A percentile compares a stretch with the other conserved stretches of the same genome.
Conservation (phyloP, 2,888 invertebrate species). For the Proisotoma minuta region DNA sequence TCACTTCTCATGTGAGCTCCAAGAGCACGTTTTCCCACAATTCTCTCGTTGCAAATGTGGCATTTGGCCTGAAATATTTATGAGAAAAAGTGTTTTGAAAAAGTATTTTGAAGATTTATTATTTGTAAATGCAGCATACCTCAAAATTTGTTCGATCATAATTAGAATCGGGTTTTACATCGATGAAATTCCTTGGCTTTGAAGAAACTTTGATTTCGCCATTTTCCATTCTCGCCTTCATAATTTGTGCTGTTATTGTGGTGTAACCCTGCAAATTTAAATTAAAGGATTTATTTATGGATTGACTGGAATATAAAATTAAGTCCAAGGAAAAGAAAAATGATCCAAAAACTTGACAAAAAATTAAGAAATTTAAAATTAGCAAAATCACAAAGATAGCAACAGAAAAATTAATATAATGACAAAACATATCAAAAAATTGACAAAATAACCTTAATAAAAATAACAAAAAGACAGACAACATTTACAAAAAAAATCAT, state of each 20-base stretch:
- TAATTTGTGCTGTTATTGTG: background rate
- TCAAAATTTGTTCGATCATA: conserved; percentile 26
- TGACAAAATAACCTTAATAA: too few species aligned
- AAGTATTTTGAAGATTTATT: background rate
- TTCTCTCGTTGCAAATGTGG: conserved; percentile 17
- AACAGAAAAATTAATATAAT: too few species aligned
- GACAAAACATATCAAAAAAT: too few species aligned
- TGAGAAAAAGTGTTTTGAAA: background rate
- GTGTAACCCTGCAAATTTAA: background rate
- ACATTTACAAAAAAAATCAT: too few species aligned
- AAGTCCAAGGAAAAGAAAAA: too few species aligned
- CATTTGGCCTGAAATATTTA: conserved; percentile 22
- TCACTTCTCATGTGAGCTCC: conserved; percentile 30
- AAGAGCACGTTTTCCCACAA: conserved; percentile 20
- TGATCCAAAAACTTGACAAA: too few species aligned
- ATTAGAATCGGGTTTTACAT: conserved; percentile 21
- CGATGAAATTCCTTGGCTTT: too few species aligned
- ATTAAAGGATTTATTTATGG: background rate
- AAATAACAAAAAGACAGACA: too few species aligned
- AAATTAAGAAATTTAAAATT: too few species aligned
- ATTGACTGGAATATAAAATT: too few species aligned
- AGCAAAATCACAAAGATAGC: too few species aligned
- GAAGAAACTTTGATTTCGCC: too few species aligned
- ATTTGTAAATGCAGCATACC: conserved; percentile 10
- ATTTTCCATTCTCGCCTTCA: background rate